Evolutionary conservation across 2,888 invertebrate species (phyloP).

Genomic region (Callinectes sapidus): DNA sequence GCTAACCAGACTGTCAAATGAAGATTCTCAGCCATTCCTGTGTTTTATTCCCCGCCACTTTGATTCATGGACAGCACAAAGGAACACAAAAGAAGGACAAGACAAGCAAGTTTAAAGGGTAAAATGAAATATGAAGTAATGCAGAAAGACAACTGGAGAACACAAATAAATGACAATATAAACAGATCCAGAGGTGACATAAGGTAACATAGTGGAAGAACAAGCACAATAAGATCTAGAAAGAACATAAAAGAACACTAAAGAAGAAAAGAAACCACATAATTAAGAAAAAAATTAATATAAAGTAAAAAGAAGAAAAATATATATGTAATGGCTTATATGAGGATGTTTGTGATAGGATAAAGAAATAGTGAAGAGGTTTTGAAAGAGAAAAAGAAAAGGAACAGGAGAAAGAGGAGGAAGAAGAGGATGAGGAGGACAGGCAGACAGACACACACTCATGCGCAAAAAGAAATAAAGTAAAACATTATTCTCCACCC

Average conservation of each 20-base stretch:
- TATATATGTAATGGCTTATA: neutral
- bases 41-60: neutral
- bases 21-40: constrained; percentile 19
- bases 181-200: too few relatives aligned
- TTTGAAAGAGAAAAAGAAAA: neutral
- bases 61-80: neutral
- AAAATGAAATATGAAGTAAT: too few relatives aligned
- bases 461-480: too few relatives aligned
- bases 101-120: neutral
- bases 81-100: neutral
- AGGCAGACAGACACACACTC: neutral
- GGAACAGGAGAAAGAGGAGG: neutral
- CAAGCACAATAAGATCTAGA: too few relatives aligned
- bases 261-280: too few relatives aligned
- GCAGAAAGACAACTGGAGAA: too few relatives aligned
- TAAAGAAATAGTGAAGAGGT: neutral
- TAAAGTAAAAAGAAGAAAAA: too few relatives aligned
- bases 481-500: neutral
- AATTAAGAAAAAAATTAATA: too few relatives aligned
- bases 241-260: too few relatives aligned
- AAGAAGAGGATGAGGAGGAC: neutral
- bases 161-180: too few relatives aligned
- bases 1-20: constrained; percentile 31
- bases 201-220: too few relatives aligned
- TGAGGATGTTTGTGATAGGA: neutral